Percentiles rank a stretch among this genome's conserved stretches.
Conservation (phyloP, 2,888 invertebrate genomes). For the Diarsia rubi region DNA sequence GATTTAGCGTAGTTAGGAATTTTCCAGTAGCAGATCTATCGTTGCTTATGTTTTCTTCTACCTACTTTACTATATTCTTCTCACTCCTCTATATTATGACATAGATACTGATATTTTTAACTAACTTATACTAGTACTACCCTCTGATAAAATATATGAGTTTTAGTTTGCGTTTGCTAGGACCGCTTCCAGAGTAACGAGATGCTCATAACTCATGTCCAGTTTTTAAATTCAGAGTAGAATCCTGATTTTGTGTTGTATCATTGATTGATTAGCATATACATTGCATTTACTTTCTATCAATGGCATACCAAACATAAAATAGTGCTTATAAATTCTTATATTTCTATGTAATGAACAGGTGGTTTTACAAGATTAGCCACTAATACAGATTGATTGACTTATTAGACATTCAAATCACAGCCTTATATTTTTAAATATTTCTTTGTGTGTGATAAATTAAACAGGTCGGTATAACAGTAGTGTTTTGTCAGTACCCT, state of each 20-base stretch:
- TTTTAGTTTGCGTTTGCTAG: neutral
- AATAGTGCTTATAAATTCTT: conserved; percentile 21
- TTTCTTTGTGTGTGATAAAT: conserved; percentile 3
- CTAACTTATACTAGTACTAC: neutral
- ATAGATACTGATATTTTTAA: neutral
- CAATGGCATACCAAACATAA: conserved; percentile 25
- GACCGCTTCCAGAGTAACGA: neutral
- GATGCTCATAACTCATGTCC: neutral
- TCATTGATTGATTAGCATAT: conserved; percentile 29
- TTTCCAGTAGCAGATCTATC: neutral
- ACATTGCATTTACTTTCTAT: conserved; percentile 3
- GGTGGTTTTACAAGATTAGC: conserved; percentile 44
- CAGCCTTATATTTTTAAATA: conserved; percentile 9
- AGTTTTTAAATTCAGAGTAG: neutral
- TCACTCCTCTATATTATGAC: neutral
- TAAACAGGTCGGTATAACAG: neutral
- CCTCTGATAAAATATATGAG: neutral
- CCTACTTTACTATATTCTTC: neutral
- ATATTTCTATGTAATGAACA: conserved; percentile 32
- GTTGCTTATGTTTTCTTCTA: neutral
- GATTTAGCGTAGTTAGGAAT: neutral
- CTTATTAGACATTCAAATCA: conserved; percentile 42
- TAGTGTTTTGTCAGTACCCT: neutral
- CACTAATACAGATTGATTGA: conserved; percentile 59
- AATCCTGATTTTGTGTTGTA: neutral